These are phyloP conservation scores for Mobula hypostoma DNA, from an alignment of 2,113 vertebrate species.

Conservation along the genomic window DNA sequence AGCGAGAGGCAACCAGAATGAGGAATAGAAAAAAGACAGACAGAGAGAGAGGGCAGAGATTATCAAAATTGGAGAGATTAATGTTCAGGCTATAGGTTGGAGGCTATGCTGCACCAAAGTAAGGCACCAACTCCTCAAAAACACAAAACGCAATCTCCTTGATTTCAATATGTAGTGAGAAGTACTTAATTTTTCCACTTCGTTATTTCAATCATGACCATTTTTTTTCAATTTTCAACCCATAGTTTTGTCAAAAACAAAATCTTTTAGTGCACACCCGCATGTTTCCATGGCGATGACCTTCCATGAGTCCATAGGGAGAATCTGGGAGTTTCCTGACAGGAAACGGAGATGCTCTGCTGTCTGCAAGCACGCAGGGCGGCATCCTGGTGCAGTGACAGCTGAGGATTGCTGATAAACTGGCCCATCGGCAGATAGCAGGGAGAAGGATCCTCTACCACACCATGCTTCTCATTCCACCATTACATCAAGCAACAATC, in stretches of 20 bases:
- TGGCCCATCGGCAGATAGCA: too few relatives aligned
- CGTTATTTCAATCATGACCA: neutral
- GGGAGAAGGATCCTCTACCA: neutral
- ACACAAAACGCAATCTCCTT: neutral
- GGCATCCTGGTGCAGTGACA: neutral
- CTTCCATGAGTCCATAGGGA: neutral
- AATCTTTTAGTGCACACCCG: neutral
- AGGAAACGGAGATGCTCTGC: neutral
- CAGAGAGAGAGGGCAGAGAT: too few relatives aligned
- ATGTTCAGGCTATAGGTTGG: too few relatives aligned
- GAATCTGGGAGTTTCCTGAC: neutral
- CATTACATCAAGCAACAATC: neutral
- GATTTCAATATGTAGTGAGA: neutral
- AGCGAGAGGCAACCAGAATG: too few relatives aligned
- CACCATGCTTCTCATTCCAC: neutral
- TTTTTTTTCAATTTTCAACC: neutral
- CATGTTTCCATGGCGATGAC: neutral
- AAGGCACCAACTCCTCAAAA: neutral
- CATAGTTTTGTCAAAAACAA: neutral
- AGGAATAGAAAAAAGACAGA: too few relatives aligned
- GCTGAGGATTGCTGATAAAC: neutral
- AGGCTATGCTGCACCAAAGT: neutral
- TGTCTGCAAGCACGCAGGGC: neutral
- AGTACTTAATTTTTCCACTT: neutral
- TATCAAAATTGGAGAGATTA: too few relatives aligned